phyloP scores from a whole-genome alignment of 2,888 invertebrate species.

The Sinohyriopsis cumingii region DNA sequence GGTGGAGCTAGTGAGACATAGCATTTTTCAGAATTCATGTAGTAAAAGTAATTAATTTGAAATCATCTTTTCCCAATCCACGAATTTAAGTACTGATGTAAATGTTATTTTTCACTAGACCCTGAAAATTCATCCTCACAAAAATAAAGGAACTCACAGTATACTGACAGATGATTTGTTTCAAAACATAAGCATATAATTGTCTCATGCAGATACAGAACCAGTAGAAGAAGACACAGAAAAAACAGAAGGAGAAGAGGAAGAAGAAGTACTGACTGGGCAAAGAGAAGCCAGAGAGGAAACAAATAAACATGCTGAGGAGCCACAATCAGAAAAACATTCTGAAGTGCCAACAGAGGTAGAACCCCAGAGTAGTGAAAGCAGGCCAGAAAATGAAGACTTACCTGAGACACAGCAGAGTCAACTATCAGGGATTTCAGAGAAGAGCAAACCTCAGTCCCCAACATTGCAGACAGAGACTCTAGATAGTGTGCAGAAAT shows the following conservation, averaged over 20 bases:
- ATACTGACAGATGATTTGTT: no score
- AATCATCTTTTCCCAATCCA: no score
- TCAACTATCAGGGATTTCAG: conserved; percentile 26
- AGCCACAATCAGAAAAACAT: background rate
- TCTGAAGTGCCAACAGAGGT: background rate
- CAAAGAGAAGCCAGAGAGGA: conserved; percentile 15
- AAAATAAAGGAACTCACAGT: no score
- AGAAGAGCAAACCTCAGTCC: conserved; percentile 28
- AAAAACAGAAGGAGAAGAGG: conserved; percentile 15
- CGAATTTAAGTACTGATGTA: no score
- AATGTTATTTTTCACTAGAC: no score
- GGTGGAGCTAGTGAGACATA: no score
- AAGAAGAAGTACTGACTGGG: conserved; percentile 11
- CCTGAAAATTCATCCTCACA: no score
- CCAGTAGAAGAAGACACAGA: conserved; percentile 6
- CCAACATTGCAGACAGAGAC: conserved; percentile 27
- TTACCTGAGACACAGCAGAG: conserved; percentile 8
- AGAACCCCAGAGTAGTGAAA: no score
- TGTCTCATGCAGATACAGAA: conserved; percentile 11
- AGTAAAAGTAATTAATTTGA: no score
- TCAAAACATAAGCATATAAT: no score
- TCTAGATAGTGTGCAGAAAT: conserved; percentile 17
- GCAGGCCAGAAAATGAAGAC: background rate
- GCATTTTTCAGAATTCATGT: no score
- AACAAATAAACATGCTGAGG: background rate